Percentiles rank a stretch among this genome's conserved stretches.
Conservation (phyloP, 1,140 invertebrate genomes). For the Anthonomus grandis region DNA sequence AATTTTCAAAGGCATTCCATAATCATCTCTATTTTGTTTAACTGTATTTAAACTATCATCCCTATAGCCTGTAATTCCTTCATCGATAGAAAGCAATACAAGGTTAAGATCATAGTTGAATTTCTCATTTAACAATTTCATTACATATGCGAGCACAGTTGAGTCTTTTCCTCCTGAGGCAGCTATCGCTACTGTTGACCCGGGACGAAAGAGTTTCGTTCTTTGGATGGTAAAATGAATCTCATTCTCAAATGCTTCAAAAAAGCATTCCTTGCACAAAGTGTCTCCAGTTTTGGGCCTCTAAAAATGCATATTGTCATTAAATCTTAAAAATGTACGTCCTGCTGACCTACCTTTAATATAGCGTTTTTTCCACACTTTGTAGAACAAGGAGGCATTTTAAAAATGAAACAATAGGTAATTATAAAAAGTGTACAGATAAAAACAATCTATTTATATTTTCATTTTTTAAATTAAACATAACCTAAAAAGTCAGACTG, state of each 20-base stretch:
- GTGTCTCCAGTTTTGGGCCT: constrained; percentile 88
- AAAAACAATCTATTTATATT: too few species aligned
- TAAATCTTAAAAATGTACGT: neutral
- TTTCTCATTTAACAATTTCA: constrained; percentile 89
- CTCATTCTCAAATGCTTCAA: constrained; percentile 91
- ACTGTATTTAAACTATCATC: constrained; percentile 98
- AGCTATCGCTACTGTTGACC: constrained; percentile 89
- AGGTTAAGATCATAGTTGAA: constrained; percentile 91
- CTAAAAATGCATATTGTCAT: constrained; percentile 51
- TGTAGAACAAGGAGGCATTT: constrained; percentile 66
- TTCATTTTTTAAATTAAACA: too few species aligned
- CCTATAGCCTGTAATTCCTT: constrained; percentile 97
- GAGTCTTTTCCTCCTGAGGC: constrained; percentile 99
- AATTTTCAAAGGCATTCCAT: constrained; percentile 91
- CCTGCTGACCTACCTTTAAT: constrained; percentile 58
- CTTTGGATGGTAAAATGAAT: constrained; percentile 90
- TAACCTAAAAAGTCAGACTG: too few species aligned
- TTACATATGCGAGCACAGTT: constrained; percentile 89
- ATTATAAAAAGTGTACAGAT: too few species aligned
- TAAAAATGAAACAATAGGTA: too few species aligned
- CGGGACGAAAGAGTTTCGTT: constrained; percentile 80
- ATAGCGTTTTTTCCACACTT: constrained; percentile 69
- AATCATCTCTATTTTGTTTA: constrained; percentile 90
- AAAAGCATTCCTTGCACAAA: constrained; percentile 95
- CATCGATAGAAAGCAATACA: constrained; percentile 93